Evolutionary conservation across 2,888 invertebrate species (phyloP).

Genomic region (Frankliniella intonsa): DNA sequence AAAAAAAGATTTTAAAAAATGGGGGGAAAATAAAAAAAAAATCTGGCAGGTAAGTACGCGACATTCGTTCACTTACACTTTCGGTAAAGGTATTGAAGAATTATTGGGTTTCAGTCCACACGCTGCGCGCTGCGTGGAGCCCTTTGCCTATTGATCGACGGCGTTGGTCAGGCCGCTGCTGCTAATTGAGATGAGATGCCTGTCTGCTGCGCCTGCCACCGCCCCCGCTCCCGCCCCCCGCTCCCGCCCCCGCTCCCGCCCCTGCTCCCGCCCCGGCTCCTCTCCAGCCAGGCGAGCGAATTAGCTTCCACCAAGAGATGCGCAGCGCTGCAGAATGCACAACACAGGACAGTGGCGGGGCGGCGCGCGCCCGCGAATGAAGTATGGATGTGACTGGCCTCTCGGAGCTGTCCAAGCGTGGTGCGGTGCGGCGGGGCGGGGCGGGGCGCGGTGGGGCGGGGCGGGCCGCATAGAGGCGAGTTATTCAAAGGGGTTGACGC

Average conservation of each 20-base stretch:
- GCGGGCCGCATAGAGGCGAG: too few relatives aligned
- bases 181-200: conserved; percentile 6
- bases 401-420: not conserved
- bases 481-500: too few relatives aligned
- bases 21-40: too few relatives aligned
- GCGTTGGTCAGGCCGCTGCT: not conserved
- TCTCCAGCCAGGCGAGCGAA: not conserved
- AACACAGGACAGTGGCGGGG: not conserved
- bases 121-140: not conserved
- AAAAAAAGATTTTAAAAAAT: too few relatives aligned
- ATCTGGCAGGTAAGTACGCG: too few relatives aligned
- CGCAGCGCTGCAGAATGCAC: conserved; percentile 21
- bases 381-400: not conserved
- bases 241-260: not conserved
- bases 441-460: not conserved
- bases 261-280: not conserved
- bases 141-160: not conserved
- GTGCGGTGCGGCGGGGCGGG: not conserved
- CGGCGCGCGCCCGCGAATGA: not conserved
- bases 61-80: too few relatives aligned
- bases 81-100: too few relatives aligned
- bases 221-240: not conserved
- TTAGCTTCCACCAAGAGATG: not conserved
- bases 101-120: too few relatives aligned
- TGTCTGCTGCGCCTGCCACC: not conserved